These are phyloP conservation scores for Suricata suricatta DNA, from an alignment of 2,113 vertebrate genomes.

Conservation along the genomic window DNA sequence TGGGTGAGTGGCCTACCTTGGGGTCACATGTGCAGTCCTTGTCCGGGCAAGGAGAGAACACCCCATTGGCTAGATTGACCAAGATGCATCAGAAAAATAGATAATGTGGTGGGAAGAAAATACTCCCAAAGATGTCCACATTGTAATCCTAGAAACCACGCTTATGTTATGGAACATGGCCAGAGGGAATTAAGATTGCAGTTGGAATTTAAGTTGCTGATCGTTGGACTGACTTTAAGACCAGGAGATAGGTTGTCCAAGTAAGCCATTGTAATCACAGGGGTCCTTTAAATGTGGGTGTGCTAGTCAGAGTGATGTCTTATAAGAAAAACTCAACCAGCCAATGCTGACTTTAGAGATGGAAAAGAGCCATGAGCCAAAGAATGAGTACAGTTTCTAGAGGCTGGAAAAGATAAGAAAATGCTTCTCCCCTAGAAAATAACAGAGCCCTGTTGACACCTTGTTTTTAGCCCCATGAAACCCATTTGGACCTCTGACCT, in stretches of 20 bases:
- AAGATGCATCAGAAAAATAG: not conserved
- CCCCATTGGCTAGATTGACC: not conserved
- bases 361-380: not conserved
- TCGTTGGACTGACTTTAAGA: conserved; percentile 4
- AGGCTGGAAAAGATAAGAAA: not conserved
- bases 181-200: not conserved
- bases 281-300: not conserved
- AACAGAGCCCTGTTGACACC: not conserved
- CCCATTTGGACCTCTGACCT: not conserved
- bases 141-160: not conserved
- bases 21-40: not conserved
- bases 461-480: not conserved
- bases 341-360: not conserved
- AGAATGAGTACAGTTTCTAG: not conserved
- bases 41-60: not conserved
- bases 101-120: not conserved
- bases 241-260: not conserved
- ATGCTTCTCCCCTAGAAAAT: not conserved
- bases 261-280: not conserved
- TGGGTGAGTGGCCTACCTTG: not conserved
- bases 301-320: not conserved
- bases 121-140: not conserved
- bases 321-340: not conserved
- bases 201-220: not conserved
- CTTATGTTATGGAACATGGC: not conserved